Base-by-base conservation (phyloP, 92 coral and sea anemone species). In the Bergia puertoricense region DNA sequence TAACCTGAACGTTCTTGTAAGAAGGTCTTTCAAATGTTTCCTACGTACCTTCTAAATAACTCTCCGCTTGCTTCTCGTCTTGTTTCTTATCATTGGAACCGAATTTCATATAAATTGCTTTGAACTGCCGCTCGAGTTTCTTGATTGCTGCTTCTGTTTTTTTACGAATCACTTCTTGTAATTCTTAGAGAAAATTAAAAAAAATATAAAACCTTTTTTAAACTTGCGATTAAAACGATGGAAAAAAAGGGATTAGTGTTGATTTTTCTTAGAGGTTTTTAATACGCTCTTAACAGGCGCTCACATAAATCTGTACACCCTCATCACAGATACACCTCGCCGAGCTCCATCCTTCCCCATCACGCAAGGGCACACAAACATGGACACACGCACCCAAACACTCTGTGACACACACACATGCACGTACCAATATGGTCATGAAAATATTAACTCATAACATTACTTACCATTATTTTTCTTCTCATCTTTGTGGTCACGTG, bases 81-180 rank as follows among this genome's bases (percentile, higher is more conserved):
- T 79, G 82, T 15, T 84, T 84, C 41, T 42, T 39, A 37, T 71
- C 45, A 45, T 39, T 67, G 44, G 78, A 83, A 71, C 79, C 43
- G 66, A 45, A 84, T 46, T 67, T 84, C 87, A 38, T 44, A 39
- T 84, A 84, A 84, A 84, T 84, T 42, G 62, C 59, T 69, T 84
- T 84, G 62, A 84, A 84, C 65, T 84, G 87, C 36, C 40, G 78
- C 54, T 84, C 87, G 30, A 84, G 87, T 14, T 84, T 48, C 77
- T 71, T 69, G 44, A 84, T 84, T 22, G 48, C 56, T 45, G 87
- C 87, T 20, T 84, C 87, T 18, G 87, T 71, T 48, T 69, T 84
- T 16, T 84, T 38, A 5, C 77, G 87, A 30, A 71, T 84, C 37
- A 84, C 48, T 14, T 84, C 54, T 67, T 84, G 67, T 6, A 84